These are phyloP conservation scores for Patella depressa DNA, from an alignment of 2,888 invertebrate genomes.

Conservation along the genomic window DNA sequence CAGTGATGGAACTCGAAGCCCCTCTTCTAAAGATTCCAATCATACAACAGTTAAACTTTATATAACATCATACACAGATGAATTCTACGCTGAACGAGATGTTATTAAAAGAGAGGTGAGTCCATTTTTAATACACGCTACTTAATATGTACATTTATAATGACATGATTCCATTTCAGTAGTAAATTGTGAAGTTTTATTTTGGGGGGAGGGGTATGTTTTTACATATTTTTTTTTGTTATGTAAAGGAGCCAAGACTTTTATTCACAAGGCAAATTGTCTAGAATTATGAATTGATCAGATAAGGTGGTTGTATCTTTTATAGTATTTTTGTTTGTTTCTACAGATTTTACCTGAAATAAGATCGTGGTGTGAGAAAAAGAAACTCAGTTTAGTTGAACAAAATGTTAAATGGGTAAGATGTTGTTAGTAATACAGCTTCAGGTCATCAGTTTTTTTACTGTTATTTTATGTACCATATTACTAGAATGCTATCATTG, in stretches of 20 bases:
- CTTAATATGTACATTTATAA: not conserved
- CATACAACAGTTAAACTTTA: slow-evolving; percentile 51
- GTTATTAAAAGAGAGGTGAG: slow-evolving; percentile 58
- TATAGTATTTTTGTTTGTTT: not conserved
- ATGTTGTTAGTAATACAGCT: not conserved
- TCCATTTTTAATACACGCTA: not conserved
- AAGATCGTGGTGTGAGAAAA: slow-evolving; percentile 56
- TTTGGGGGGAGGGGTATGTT: not conserved
- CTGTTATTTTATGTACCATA: too few species aligned
- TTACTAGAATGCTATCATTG: too few species aligned
- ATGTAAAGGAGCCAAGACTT: not conserved
- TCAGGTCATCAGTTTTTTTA: too few species aligned
- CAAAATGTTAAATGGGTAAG: slow-evolving; percentile 63
- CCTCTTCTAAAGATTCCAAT: slow-evolving; percentile 20
- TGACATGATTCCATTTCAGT: not conserved
- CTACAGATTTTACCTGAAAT: slow-evolving; percentile 59
- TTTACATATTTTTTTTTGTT: not conserved
- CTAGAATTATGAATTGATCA: too few species aligned
- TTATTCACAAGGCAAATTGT: too few species aligned
- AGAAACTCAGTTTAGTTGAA: slow-evolving; percentile 52
- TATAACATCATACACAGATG: slow-evolving; percentile 60
- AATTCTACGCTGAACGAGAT: slow-evolving; percentile 63
- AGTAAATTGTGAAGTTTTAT: too few species aligned
- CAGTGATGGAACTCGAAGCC: slow-evolving; percentile 24
- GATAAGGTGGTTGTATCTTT: too few species aligned